These are phyloP conservation scores for Halichoeres trimaculatus DNA, from an alignment of 2,113 vertebrate species.

Conservation along the genomic window DNA sequence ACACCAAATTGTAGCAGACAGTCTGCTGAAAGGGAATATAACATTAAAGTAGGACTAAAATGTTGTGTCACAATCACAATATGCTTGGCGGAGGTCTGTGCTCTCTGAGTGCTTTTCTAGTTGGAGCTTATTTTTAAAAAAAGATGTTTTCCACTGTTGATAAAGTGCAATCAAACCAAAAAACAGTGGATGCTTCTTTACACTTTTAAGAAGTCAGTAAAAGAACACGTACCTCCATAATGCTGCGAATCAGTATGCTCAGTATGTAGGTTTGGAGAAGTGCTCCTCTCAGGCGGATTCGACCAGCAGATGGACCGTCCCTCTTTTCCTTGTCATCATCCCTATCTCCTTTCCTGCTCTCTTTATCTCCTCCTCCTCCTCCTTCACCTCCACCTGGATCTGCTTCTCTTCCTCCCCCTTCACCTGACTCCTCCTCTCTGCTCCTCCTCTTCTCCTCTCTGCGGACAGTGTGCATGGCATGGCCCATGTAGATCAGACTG, in stretches of 20 bases:
- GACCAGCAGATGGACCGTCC: conserved; percentile 40
- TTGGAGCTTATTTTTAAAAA: no score
- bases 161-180: neutral
- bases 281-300: conserved; percentile 85
- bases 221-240: conserved; percentile 84
- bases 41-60: no score
- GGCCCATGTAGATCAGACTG: conserved; percentile 95
- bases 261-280: conserved; percentile 92
- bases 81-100: no score
- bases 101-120: no score
- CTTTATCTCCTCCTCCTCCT: conserved; percentile 75
- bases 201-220: neutral
- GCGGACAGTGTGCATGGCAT: conserved; percentile 93
- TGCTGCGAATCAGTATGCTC: conserved; percentile 91
- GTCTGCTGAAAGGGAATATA: no score
- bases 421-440: conserved; percentile 76
- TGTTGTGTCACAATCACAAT: no score
- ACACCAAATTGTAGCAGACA: no score
- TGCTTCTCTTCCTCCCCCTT: conserved; percentile 52
- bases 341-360: conserved; percentile 76
- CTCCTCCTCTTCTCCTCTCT: conserved; percentile 90
- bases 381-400: conserved; percentile 70
- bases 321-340: conserved; percentile 70
- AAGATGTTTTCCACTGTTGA: neutral
- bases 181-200: neutral